Evolutionary conservation across 2,888 invertebrate genomes (phyloP), one percentile per base, ranked within the genome.

Genomic region (Trimorus sp.): DNA sequence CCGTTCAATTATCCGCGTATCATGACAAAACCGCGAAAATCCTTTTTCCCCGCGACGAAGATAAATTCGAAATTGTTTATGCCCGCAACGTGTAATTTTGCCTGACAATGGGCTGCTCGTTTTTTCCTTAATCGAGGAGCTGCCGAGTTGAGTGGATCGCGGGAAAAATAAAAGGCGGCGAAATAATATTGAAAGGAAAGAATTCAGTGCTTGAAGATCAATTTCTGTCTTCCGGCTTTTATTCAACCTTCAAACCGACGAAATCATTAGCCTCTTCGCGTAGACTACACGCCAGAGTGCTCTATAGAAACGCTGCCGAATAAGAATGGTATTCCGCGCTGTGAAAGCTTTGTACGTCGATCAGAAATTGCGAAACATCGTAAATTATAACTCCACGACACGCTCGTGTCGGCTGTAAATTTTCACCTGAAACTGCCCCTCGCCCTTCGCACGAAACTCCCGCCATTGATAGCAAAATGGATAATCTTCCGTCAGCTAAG

Each of bases 201-300:
- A 75, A 68, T 66, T 65, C 73, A 56, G 74, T 49, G 76, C 74
- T 77, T 68, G 74, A 68, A 77, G 74, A 90, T 91, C 89, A 90
- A 90, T 90, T 90, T 85, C 88, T 87, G 89, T 89, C 89, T 89
- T 87, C 86, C 86, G 82, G 79, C 84, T 85, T 83, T 84, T 84
- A 84, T 85, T 84, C 84, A 85, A 71, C 74, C 83, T 82, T 81
- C 83, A 82, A 73, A 70, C 77, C 76, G 76, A 84, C 77, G 77
- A 84, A 85, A 86, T 86, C 84, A 86, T 86, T 85, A 86, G 83
- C 84, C 83, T 83, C 59, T 69, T 81, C 74, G 48, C 70, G 54
- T 65, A 59, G 66, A 63, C 79, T 63, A 65, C 49, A 51, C 79
- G 26, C 2, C 66, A 79, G 71, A 82, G 82, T 84, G 82, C 79